A percentile compares a stretch with the other conserved stretches of the same genome.
Conservation (phyloP, 2,797 vertebrate genomes). For the Catharus ustulatus region DNA sequence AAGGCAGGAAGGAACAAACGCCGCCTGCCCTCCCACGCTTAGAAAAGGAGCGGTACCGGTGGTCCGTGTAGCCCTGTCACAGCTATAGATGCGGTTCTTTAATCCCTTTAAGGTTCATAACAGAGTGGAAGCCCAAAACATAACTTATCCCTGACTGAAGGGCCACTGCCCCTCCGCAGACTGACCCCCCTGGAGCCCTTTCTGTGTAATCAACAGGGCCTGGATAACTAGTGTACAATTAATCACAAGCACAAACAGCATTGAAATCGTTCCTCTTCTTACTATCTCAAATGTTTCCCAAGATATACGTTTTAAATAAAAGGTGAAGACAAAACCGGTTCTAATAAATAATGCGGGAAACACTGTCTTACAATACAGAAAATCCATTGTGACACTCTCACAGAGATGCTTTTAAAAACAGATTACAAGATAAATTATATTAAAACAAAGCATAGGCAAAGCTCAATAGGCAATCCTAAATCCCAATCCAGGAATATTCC, state of each 20-base stretch:
- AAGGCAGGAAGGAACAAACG: too few species aligned
- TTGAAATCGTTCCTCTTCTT: background rate
- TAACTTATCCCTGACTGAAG: background rate
- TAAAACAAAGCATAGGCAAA: background rate
- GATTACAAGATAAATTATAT: background rate
- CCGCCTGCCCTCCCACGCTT: rapidly evolving
- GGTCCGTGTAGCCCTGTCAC: background rate
- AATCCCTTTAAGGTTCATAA: background rate
- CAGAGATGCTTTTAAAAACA: background rate
- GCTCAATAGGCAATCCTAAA: background rate
- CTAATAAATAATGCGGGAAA: background rate
- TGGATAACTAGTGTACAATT: background rate
- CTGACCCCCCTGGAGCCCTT: rapidly evolving
- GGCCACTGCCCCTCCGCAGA: background rate
- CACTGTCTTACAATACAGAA: background rate
- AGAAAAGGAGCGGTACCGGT: rapidly evolving
- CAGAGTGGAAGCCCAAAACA: background rate
- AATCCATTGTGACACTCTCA: background rate
- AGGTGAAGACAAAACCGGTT: background rate
- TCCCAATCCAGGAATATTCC: background rate
- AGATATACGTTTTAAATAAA: background rate
- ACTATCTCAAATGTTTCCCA: background rate
- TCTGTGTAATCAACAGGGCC: background rate
- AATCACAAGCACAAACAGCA: background rate
- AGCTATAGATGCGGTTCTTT: background rate